Evolutionary conservation across 2,797 vertebrate species (phyloP).

Genomic region (Hoplostethus atlanticus): DNA sequence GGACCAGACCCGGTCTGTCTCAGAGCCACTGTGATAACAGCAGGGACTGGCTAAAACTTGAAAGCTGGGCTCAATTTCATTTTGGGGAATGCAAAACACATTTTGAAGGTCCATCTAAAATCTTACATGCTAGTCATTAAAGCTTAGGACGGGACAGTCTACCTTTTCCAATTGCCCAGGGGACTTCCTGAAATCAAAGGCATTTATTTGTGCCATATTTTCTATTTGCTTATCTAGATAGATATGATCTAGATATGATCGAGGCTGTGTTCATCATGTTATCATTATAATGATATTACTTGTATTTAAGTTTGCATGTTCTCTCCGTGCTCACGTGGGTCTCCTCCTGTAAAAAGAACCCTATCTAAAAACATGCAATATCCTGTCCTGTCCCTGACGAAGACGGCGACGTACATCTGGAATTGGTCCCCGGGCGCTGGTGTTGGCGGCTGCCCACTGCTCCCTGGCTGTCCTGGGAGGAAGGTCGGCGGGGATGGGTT

Average conservation of each 20-base stretch:
- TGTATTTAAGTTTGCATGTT: no score
- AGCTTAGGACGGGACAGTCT: background rate
- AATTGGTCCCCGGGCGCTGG: no score
- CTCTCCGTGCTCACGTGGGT: no score
- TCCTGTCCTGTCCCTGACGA: no score
- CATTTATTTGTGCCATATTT: constrained; percentile 2
- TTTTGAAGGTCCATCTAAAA: background rate
- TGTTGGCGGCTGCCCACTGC: no score
- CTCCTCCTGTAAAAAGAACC: no score
- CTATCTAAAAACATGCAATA: no score
- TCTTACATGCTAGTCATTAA: background rate
- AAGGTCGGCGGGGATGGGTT: no score
- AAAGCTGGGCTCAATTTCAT: background rate
- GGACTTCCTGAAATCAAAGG: background rate
- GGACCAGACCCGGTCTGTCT: background rate
- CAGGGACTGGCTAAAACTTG: background rate
- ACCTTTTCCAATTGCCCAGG: background rate
- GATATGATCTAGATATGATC: background rate
- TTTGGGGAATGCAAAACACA: background rate
- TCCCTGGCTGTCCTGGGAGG: no score
- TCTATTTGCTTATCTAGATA: background rate
- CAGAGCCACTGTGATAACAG: background rate
- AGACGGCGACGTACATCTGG: no score
- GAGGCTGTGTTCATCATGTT: constrained; percentile 12
- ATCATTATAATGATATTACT: no score